Conservation (phyloP, 2,113 vertebrate species). For the Amazona vittata region DNA sequence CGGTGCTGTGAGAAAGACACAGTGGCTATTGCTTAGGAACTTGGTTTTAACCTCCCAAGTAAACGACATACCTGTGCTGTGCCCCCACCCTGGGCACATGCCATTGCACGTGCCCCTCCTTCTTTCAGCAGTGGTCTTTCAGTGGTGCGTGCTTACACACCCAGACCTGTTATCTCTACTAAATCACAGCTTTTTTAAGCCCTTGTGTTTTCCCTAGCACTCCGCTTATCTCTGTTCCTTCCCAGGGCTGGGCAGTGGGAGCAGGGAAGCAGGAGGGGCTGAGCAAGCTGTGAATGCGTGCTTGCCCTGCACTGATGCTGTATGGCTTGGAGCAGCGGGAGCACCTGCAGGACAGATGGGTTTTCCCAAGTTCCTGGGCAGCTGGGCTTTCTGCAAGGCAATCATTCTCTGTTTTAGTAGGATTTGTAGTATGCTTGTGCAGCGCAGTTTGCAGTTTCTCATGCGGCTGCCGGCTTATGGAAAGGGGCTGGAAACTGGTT, state of each 20-base stretch:
- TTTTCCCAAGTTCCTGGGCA: background rate
- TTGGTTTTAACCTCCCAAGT: background rate
- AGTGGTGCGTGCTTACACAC: background rate
- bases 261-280: conserved; percentile 6
- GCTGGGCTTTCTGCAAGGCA: background rate
- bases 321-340: background rate
- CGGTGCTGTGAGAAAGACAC: background rate
- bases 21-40: background rate
- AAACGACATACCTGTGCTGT: background rate
- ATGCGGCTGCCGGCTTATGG: background rate
- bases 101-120: background rate
- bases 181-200: conserved; percentile 41
- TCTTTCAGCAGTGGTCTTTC: background rate
- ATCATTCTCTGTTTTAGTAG: background rate
- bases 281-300: background rate
- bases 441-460: background rate
- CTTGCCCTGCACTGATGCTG: background rate
- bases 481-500: background rate
- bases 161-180: conserved; percentile 21
- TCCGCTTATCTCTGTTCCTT: conserved; percentile 52
- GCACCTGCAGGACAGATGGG: background rate
- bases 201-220: conserved; percentile 35
- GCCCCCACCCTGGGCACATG: background rate
- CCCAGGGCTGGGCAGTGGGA: conserved; percentile 17
- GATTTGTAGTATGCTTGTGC: background rate